phyloP scores from a whole-genome alignment of 2,797 vertebrate species.

The Scyliorhinus canicula region DNA sequence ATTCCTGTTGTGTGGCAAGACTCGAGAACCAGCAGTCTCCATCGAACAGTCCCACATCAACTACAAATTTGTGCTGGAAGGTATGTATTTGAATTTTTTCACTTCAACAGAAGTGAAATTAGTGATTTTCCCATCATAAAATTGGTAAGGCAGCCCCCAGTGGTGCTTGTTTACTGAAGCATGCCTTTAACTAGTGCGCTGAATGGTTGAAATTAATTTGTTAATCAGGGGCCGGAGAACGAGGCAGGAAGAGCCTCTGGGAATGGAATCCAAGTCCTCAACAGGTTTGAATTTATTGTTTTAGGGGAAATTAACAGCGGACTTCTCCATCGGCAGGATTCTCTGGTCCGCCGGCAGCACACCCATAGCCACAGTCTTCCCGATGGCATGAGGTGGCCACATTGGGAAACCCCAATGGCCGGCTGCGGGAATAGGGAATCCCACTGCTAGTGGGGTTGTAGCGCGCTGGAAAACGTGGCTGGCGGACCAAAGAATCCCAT shows the following conservation, averaged over 20 bases:
- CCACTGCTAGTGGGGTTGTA: no score
- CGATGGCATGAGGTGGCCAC: no score
- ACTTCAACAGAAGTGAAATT: background rate
- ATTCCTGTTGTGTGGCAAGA: constrained; percentile 73
- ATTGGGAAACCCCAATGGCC: no score
- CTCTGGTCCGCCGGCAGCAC: no score
- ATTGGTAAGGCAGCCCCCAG: background rate
- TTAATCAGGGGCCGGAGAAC: background rate
- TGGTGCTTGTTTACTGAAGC: background rate
- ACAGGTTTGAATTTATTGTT: background rate
- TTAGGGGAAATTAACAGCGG: background rate
- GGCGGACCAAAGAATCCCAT: no score
- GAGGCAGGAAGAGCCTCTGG: background rate
- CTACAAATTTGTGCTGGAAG: constrained; percentile 66
- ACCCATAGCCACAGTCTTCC: no score
- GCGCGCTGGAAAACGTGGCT: no score
- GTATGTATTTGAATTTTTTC: constrained; percentile 53
- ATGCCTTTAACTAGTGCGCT: background rate
- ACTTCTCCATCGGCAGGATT: no score
- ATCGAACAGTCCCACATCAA: constrained; percentile 68
- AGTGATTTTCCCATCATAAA: no score
- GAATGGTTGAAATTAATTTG: background rate
- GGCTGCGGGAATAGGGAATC: no score
- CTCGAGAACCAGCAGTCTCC: constrained; percentile 66
- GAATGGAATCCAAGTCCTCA: background rate